Evolutionary conservation across 2,888 invertebrate genomes (phyloP), one percentile per base, ranked within the genome.

Genomic region (Campaea margaritaria): DNA sequence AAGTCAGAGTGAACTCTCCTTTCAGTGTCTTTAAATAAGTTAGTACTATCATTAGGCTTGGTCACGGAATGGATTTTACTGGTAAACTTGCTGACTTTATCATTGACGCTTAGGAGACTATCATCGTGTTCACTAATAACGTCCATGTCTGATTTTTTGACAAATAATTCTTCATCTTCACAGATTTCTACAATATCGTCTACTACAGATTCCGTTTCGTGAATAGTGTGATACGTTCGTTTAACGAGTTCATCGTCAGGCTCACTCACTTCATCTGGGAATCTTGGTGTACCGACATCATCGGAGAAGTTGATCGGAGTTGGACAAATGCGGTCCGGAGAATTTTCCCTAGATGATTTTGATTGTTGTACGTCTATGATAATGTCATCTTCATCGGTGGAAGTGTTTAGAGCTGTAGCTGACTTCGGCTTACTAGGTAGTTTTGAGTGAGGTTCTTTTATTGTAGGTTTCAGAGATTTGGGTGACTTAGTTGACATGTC

Each of bases 281-380:
- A 96, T 55, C 96, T 93, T 2, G 95, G 95, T 53, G 93, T 93
- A 47, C 94, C 93, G 1, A 93, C 92, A 61, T 94, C 93, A 47
- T 94, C 94, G 48, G 90, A 87, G 8, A 93, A 92, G 39, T 93
- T 93, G 4, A 95, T 93, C 0, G 95, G 95, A 10, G 94, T 93
- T 0, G 95, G 95, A 71, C 95, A 94, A 55, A 95, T 93, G 62
- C 94, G 93, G 75, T 96, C 95, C 0, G 96, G 96, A 4, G 96
- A 95, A 49, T 95, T 95, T 81, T 96, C 96, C 14, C 96, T 87
- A 0, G 96, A 96, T 48, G 96, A 96, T 82, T 95, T 95, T 0
- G 96, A 95, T 77, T 94, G 94, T 77, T 95, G 94, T 46, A 95
- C 93, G 77, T 95, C 95, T 58, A 95, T 94, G 31, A 95, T 93